phyloP scores from a whole-genome alignment of 2,113 vertebrate genomes.

The Xenopus laevis region DNA sequence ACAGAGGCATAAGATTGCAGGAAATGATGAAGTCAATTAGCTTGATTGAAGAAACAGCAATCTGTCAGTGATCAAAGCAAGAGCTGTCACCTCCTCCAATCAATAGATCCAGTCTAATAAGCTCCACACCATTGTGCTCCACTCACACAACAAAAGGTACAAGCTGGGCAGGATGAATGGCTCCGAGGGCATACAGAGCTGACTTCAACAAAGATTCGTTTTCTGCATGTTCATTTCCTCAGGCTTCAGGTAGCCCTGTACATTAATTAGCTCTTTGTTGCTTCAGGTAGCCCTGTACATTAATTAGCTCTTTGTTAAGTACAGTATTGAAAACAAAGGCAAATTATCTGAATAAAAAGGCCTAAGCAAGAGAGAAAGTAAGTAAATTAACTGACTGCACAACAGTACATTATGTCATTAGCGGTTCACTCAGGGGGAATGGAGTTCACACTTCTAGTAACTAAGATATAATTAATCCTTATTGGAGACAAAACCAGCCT shows the following conservation, averaged over 20 bases:
- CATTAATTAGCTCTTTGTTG: no score
- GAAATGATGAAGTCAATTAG: slow-evolving; percentile 37
- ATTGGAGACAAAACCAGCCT: no score
- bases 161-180: no score
- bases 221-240: background rate
- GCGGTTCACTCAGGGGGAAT: no score
- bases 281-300: background rate
- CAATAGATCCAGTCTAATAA: slow-evolving; percentile 1
- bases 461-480: no score
- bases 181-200: no score
- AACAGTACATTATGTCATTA: no score
- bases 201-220: no score
- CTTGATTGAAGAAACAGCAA: slow-evolving; percentile 3
- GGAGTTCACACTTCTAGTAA: no score
- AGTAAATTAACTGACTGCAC: no score
- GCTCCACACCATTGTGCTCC: background rate
- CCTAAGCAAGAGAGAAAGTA: no score
- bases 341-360: no score
- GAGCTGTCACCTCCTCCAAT: background rate
- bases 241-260: background rate
- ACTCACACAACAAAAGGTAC: background rate
- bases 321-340: slow-evolving; percentile 10
- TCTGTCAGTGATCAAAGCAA: slow-evolving; percentile 16
- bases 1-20: slow-evolving; percentile 21
- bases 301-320: slow-evolving; percentile 23